A percentile compares a stretch with the other conserved stretches of the same genome.
Conservation (phyloP, 2,888 invertebrate species). For the Nebria brevicollis region DNA sequence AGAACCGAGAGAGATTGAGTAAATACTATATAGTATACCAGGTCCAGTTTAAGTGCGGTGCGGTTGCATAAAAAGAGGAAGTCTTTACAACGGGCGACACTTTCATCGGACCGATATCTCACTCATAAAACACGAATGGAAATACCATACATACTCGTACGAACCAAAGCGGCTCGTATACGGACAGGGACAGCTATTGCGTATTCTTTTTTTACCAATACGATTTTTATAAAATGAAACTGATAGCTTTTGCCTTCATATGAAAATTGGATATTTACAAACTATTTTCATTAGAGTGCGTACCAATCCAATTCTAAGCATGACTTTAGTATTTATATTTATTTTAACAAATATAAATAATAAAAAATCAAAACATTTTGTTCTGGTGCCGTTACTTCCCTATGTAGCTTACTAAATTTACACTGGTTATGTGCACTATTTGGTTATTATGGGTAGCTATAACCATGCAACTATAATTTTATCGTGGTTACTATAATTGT, state of each 20-base stretch:
- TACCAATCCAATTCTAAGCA: neutral
- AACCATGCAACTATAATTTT: too few species aligned
- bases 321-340: too few species aligned
- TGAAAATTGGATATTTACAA: neutral
- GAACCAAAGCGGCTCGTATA: neutral
- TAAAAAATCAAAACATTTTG: too few species aligned
- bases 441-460: too few species aligned
- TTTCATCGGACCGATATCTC: neutral
- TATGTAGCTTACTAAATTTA: too few species aligned
- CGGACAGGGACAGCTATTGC: neutral
- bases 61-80: neutral
- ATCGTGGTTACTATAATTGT: too few species aligned
- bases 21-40: neutral
- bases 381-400: too few species aligned
- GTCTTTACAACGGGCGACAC: neutral
- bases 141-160: neutral
- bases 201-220: neutral
- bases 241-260: neutral
- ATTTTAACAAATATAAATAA: too few species aligned
- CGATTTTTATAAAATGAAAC: neutral
- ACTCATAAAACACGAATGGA: neutral
- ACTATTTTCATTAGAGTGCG: neutral
- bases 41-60: neutral
- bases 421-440: too few species aligned
- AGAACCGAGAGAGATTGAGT: conserved; percentile 9